Conservation (phyloP, 2,797 vertebrate species). For the Sebastes steindachneri region DNA sequence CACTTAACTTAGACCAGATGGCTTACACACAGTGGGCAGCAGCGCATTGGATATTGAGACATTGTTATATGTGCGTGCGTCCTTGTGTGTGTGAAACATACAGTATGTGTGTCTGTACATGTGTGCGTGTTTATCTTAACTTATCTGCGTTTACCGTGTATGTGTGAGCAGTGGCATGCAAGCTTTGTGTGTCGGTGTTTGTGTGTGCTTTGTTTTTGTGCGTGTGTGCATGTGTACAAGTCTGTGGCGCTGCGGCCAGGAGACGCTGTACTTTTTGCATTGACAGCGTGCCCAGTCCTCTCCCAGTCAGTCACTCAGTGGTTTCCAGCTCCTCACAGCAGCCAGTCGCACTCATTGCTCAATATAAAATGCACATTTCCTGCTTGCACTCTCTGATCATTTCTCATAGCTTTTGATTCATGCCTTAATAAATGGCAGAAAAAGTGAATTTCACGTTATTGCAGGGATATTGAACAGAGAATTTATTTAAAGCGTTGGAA, state of each 20-base stretch:
- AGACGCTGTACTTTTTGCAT: constrained; percentile 73
- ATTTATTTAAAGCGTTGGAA: neutral
- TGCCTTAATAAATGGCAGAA: constrained; percentile 45
- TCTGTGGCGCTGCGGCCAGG: constrained; percentile 64
- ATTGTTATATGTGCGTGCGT: constrained; percentile 44
- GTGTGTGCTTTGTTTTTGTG: neutral
- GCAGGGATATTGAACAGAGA: neutral
- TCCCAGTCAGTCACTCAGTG: constrained; percentile 70
- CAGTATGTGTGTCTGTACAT: constrained; percentile 1
- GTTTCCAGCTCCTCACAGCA: constrained; percentile 72
- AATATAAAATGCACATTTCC: constrained; percentile 69
- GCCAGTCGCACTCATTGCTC: constrained; percentile 68
- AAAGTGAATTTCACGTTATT: constrained; percentile 11
- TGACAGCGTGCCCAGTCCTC: constrained; percentile 72
- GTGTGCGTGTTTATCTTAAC: constrained; percentile 8
- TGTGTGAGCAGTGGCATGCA: constrained; percentile 20
- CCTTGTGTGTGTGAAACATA: neutral
- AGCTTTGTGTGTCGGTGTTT: constrained; percentile 15
- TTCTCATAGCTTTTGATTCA: constrained; percentile 53
- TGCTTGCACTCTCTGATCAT: constrained; percentile 57
- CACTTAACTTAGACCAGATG: constrained; percentile 90
- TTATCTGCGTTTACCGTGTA: neutral
- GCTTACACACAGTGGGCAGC: constrained; percentile 76
- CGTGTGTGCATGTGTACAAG: constrained; percentile 24
- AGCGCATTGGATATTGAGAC: constrained; percentile 79